Evolutionary conservation across 1,140 invertebrate species (phyloP).

Genomic region (Diabrotica virgifera): DNA sequence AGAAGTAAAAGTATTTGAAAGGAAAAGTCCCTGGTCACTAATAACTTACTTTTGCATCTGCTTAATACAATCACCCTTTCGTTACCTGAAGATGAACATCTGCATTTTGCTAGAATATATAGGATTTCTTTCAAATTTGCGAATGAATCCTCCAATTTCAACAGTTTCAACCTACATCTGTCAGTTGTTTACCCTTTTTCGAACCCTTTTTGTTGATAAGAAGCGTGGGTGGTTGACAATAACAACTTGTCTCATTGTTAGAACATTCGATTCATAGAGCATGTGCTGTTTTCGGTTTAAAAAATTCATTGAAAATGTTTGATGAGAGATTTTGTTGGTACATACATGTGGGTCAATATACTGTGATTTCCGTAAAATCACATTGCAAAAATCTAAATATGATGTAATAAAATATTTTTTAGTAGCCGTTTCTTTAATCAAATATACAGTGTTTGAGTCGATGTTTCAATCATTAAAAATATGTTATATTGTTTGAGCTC

Average conservation of each 20-base stretch:
- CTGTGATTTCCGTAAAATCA: no score
- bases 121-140: conserved; percentile 24
- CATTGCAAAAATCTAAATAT: no score
- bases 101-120: conserved; percentile 23
- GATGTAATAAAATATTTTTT: no score
- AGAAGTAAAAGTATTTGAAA: conserved; percentile 10
- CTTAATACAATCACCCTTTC: conserved; percentile 18
- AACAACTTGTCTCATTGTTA: conserved; percentile 12
- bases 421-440: no score
- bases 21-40: conserved; percentile 20
- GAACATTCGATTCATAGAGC: conserved; percentile 6
- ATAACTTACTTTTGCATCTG: conserved; percentile 16
- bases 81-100: conserved; percentile 23
- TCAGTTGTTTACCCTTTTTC: conserved; percentile 16
- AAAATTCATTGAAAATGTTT: background rate
- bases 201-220: conserved; percentile 16
- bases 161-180: conserved; percentile 17
- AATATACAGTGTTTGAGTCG: no score
- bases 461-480: no score
- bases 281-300: conserved; percentile 9
- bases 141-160: conserved; percentile 11
- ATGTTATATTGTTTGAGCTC: no score
- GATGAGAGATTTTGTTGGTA: background rate
- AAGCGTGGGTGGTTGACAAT: conserved; percentile 18
- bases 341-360: no score